Conservation (phyloP, 2,797 vertebrate species). For the Pelobates cultripes region DNA sequence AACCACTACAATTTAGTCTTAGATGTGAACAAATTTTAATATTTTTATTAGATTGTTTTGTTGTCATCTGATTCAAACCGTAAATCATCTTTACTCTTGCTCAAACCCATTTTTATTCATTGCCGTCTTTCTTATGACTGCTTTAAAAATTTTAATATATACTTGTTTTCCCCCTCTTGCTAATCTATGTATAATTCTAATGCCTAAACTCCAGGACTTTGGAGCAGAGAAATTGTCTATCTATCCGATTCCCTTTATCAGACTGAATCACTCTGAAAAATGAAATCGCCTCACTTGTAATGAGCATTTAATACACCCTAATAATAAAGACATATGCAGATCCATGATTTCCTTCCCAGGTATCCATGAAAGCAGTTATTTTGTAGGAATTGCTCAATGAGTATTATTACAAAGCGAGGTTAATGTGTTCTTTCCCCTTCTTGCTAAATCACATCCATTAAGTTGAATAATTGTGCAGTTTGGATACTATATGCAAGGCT, state of each 20-base stretch:
- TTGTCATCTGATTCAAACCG: no score
- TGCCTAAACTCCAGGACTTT: not conserved
- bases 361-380: slow-evolving; percentile 28
- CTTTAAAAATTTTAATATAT: no score
- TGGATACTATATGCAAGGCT: slow-evolving; percentile 34
- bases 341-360: slow-evolving; percentile 15
- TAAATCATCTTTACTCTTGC: no score
- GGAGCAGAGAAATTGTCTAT: not conserved
- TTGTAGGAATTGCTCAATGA: slow-evolving; percentile 29
- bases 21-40: no score
- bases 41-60: no score
- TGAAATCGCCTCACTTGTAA: not conserved
- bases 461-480: slow-evolving; percentile 42
- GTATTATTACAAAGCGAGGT: slow-evolving; percentile 38
- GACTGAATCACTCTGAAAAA: not conserved
- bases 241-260: not conserved
- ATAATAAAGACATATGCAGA: slow-evolving; percentile 5
- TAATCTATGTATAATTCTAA: not conserved
- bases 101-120: no score
- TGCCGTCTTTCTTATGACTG: no score
- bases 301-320: not conserved
- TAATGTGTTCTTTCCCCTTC: slow-evolving; percentile 40
- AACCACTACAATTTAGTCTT: no score
- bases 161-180: no score
- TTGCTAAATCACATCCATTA: slow-evolving; percentile 48